Evolutionary conservation across 2,888 invertebrate genomes (phyloP).

Genomic region (Dorcus parallelipipedus): DNA sequence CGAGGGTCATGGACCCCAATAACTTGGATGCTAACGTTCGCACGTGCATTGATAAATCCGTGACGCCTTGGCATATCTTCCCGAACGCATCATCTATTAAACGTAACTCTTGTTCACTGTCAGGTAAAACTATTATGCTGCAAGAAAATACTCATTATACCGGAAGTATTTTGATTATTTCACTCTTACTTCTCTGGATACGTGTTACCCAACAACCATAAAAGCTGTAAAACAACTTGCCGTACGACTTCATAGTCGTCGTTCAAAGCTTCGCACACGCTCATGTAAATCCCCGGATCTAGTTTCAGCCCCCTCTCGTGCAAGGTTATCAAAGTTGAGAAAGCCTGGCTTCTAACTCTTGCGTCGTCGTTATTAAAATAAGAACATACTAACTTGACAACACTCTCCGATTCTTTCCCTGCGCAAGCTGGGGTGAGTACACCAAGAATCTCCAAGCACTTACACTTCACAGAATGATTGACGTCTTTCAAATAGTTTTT

Average conservation of each 20-base stretch:
- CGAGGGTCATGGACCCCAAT: constrained; percentile 81
- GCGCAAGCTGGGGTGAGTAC: constrained; percentile 62
- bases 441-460: constrained; percentile 77
- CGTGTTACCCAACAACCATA: constrained; percentile 81
- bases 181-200: constrained; percentile 76
- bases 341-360: constrained; percentile 84
- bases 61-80: constrained; percentile 88
- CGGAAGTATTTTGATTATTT: too few relatives aligned
- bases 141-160: constrained; percentile 25
- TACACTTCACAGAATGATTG: constrained; percentile 76
- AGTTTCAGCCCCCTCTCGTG: constrained; percentile 79
- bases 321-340: constrained; percentile 78
- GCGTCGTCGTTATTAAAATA: constrained; percentile 88
- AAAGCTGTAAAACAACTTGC: constrained; percentile 77
- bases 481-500: constrained; percentile 70
- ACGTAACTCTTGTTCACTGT: constrained; percentile 80
- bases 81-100: constrained; percentile 95
- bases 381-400: constrained; percentile 73
- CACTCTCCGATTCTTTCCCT: constrained; percentile 58
- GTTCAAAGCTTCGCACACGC: constrained; percentile 71
- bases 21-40: constrained; percentile 80
- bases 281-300: constrained; percentile 66
- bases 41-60: constrained; percentile 87
- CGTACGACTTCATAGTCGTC: constrained; percentile 95
- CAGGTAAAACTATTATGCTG: constrained; percentile 66